Evolutionary conservation across 2,888 invertebrate genomes (phyloP).

Genomic region (Lordiphosa fenestrarum): DNA sequence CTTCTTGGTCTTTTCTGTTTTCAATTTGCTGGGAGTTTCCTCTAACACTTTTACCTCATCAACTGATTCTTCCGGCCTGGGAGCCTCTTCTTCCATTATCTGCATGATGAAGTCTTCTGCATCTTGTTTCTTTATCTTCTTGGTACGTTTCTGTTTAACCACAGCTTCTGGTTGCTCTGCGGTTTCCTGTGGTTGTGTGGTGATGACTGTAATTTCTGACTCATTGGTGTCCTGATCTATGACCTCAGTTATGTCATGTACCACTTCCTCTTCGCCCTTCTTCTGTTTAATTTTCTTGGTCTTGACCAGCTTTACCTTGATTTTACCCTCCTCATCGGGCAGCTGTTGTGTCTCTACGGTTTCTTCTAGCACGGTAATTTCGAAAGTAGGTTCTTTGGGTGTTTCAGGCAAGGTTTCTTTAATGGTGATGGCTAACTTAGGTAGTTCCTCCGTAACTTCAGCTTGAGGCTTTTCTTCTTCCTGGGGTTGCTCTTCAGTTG

Average conservation of each 20-base stretch:
- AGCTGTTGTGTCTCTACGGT: slow-evolving; percentile 69
- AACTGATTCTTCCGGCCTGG: slow-evolving; percentile 72
- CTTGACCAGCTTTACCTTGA: slow-evolving; percentile 78
- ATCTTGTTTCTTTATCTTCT: slow-evolving; percentile 70
- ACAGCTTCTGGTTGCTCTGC: slow-evolving; percentile 36
- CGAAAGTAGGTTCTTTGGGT: slow-evolving; percentile 42
- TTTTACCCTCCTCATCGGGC: slow-evolving; percentile 67
- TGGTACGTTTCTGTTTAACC: slow-evolving; percentile 60
- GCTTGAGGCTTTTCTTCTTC: slow-evolving; percentile 1
- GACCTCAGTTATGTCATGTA: slow-evolving; percentile 80
- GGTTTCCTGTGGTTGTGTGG: slow-evolving; percentile 36
- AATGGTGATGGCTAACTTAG: slow-evolving; percentile 33
- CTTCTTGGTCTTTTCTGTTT: slow-evolving; percentile 54
- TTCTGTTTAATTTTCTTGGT: slow-evolving; percentile 75
- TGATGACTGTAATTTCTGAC: slow-evolving; percentile 77
- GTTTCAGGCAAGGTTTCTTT: slow-evolving; percentile 51
- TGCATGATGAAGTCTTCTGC: slow-evolving; percentile 67
- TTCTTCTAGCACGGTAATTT: slow-evolving; percentile 68
- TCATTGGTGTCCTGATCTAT: slow-evolving; percentile 79
- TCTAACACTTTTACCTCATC: slow-evolving; percentile 60
- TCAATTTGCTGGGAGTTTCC: slow-evolving; percentile 49
- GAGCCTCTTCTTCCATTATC: slow-evolving; percentile 71
- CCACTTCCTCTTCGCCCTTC: slow-evolving; percentile 79
- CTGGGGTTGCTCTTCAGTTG: slow-evolving; percentile 23
- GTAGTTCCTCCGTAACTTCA: slow-evolving; percentile 36